These are phyloP conservation scores for Meandrina meandrites DNA, from an alignment of 92 coral and sea anemone species.

Conservation along the genomic window DNA sequence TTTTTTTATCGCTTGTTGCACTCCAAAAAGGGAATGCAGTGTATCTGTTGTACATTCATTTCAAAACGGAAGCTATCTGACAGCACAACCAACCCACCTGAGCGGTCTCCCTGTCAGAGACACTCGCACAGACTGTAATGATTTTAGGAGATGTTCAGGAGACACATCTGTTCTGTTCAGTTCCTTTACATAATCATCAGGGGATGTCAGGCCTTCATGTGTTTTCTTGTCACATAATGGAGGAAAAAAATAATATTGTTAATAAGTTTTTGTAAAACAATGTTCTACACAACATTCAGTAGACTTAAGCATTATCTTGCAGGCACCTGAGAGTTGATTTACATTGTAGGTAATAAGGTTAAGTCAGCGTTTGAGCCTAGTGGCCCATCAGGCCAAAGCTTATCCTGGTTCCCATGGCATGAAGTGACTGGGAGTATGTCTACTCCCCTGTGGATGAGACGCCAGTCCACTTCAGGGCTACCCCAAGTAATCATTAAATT, in stretches of 20 bases:
- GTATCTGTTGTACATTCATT: background rate
- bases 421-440: too few species aligned
- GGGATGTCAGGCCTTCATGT: conserved; percentile 80
- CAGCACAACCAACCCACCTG: conserved; percentile 51
- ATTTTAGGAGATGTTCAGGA: conserved; percentile 75
- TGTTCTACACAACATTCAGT: background rate
- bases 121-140: conserved; percentile 89
- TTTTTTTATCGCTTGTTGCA: too few species aligned
- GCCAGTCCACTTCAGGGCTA: too few species aligned
- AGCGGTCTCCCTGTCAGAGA: conserved; percentile 97
- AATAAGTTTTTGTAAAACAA: background rate
- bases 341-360: too few species aligned
- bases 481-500: too few species aligned
- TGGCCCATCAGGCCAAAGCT: too few species aligned
- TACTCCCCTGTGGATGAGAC: too few species aligned
- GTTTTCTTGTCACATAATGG: conserved; percentile 59
- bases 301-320: background rate
- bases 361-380: too few species aligned
- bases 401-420: too few species aligned
- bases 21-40: background rate
- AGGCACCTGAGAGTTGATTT: too few species aligned
- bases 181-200: conserved; percentile 86
- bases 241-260: background rate
- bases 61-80: background rate
- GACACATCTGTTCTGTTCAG: conserved; percentile 75